Evolutionary conservation across 2,797 vertebrate genomes (phyloP).

Genomic region (Gallinago nigripennis): DNA sequence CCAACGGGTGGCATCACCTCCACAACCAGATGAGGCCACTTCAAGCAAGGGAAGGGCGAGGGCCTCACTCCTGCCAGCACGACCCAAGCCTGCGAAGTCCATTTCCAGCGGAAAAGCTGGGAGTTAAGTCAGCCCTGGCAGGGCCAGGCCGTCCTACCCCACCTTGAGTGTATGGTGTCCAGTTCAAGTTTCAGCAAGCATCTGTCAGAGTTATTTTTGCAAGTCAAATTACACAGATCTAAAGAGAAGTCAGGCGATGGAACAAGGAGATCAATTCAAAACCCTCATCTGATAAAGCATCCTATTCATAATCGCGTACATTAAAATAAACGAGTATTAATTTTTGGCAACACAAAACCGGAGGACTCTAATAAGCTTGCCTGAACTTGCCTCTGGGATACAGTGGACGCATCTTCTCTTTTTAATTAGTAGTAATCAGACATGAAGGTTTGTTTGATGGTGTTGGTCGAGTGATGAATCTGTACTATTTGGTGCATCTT

Average conservation of each 20-base stretch:
- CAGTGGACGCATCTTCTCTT: conserved; percentile 73
- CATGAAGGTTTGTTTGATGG: conserved; percentile 66
- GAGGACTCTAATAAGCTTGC: conserved; percentile 78
- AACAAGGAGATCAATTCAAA: conserved; percentile 65
- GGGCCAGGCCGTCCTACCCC: background rate
- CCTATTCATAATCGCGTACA: conserved; percentile 48
- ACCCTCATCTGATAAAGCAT: conserved; percentile 51
- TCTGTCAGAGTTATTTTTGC: conserved; percentile 51
- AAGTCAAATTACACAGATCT: conserved; percentile 61
- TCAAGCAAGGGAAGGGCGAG: background rate
- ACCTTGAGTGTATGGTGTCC: conserved; percentile 26
- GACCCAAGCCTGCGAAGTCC: background rate
- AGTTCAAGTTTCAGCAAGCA: conserved; percentile 65
- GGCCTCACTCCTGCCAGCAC: rapidly evolving
- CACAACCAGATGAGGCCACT: background rate
- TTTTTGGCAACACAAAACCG: conserved; percentile 72
- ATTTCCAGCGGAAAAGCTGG: background rate
- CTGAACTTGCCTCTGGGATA: conserved; percentile 73
- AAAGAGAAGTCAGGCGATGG: conserved; percentile 20
- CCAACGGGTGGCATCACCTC: background rate
- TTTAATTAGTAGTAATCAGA: conserved; percentile 79
- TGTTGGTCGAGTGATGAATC: conserved; percentile 66
- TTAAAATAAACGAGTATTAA: conserved; percentile 68
- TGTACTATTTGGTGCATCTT: conserved; percentile 61
- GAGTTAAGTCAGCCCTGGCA: background rate